Conservation (phyloP, 2,113 vertebrate genomes). For the Carassius gibelio region DNA sequence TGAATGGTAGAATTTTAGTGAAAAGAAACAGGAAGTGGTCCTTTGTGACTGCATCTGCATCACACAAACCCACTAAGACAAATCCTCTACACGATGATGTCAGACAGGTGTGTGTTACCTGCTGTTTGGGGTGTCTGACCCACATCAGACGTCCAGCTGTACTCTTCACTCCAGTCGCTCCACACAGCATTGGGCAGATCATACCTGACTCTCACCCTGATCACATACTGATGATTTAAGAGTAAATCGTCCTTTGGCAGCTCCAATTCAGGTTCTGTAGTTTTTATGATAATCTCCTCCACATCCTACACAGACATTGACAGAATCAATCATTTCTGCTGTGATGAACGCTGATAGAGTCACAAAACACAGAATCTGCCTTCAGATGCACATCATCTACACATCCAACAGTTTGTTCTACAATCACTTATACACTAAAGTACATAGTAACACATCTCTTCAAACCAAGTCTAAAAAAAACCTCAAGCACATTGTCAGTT, state of each 20-base stretch:
- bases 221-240: background rate
- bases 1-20: background rate
- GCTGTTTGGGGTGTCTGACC: background rate
- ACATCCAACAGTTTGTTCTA: background rate
- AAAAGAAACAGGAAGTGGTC: background rate
- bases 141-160: background rate
- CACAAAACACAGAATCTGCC: background rate
- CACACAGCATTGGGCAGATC: fast-evolving
- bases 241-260: fast-evolving
- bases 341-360: background rate
- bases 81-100: background rate
- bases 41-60: background rate
- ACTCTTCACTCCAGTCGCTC: conserved; percentile 28
- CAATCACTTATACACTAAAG: background rate
- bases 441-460: background rate
- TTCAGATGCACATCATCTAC: background rate
- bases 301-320: background rate
- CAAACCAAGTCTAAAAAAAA: no score
- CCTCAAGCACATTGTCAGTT: background rate
- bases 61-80: background rate
- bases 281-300: fast-evolving
- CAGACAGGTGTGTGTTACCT: background rate
- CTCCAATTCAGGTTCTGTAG: fast-evolving
- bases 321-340: background rate
- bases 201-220: background rate